Base-by-base conservation (phyloP, 2,113 vertebrate genomes). In the Plestiodon gilberti region DNA sequence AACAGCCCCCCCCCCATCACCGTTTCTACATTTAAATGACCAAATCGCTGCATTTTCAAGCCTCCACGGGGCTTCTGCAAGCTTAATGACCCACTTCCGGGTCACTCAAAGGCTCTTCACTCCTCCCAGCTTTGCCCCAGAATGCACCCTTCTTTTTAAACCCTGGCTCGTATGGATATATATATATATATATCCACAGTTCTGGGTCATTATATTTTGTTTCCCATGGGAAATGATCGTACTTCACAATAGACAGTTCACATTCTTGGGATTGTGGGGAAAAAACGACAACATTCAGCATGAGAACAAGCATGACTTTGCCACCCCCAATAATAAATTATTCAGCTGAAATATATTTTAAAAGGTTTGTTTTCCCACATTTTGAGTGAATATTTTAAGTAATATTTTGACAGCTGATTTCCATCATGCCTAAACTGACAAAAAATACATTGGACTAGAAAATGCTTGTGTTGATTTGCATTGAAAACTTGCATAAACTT, bases 231-330 rank as follows among this genome's bases (percentile, higher is more conserved):
- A 87, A 90, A 83, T 3, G 2, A 1, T 11, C 64, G 52, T 64
- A 79, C n/a, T 84, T 84, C 59, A 74, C 28, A 75, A 48, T 22
- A 64, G 71, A 84, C 52, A 28, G 85, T 70, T 93, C 88, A 90
- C 48, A 70, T 84, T 78, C 43, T 86, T 23, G 82, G 55, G 43
- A 1, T 83, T 28, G 2, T 73, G 62, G 38, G 85, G 70, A 57
- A 93, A 79, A n/a, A n/a, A n/a, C n/a, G n/a, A n/a, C n/a, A n/a
- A 75, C 86, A 78, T 78, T 35, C 61, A 90, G 82, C 76, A 86
- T 91, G 83, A 91, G 88, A 88, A 87, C 82, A 89, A 38, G 18
- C 5, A 18, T 65, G 82, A 59, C 18, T 85, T 86, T 92, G 90
- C 92, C 90, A 90, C 88, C 87, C 52, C 30, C 30, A 25, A 90